These are phyloP conservation scores for Cherax destructor DNA, from an alignment of 1,140 invertebrate species.

Conservation along the genomic window DNA sequence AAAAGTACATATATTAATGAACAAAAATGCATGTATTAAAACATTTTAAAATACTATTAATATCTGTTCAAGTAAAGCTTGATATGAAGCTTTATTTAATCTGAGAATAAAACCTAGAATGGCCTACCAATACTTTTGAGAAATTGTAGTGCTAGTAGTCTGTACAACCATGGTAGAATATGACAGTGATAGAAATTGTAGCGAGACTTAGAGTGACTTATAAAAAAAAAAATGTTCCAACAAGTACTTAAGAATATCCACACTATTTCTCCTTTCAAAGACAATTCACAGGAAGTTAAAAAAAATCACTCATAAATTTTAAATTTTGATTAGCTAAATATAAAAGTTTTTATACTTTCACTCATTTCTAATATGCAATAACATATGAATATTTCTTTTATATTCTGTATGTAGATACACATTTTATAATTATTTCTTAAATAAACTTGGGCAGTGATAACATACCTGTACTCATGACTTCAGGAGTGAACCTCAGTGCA, in stretches of 20 bases:
- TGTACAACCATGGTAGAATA: too few species aligned
- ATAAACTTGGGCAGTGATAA: not conserved
- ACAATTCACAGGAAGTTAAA: not conserved
- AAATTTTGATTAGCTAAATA: not conserved
- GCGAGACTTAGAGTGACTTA: too few species aligned
- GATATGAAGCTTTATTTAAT: too few species aligned
- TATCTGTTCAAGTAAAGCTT: too few species aligned
- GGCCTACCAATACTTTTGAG: too few species aligned
- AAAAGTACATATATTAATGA: too few species aligned
- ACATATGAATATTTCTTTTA: not conserved
- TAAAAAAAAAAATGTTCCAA: too few species aligned
- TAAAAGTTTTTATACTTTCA: not conserved
- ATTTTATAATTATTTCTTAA: not conserved
- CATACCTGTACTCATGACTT: not conserved
- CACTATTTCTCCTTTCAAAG: not conserved
- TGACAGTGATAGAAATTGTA: too few species aligned
- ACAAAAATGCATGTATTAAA: too few species aligned
- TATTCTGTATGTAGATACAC: not conserved
- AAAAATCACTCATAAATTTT: not conserved
- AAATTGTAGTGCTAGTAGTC: too few species aligned
- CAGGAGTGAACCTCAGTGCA: not conserved
- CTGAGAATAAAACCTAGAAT: too few species aligned
- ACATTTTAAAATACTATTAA: too few species aligned
- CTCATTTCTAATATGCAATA: not conserved
- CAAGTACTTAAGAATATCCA: not conserved